Base-by-base conservation (phyloP, 2,888 invertebrate species). In the Lithodes maja region DNA sequence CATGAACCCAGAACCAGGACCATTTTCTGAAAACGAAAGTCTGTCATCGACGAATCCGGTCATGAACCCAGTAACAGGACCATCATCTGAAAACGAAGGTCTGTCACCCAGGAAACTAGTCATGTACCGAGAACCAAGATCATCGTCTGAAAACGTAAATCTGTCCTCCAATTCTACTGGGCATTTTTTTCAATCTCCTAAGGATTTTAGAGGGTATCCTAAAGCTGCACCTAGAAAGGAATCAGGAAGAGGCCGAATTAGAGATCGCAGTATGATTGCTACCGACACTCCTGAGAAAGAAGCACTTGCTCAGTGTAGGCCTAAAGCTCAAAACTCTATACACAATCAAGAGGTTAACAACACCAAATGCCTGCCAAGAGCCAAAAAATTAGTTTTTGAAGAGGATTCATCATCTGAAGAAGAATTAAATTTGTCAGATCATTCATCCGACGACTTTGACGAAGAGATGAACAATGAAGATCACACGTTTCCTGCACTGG, bases 271-370 rank as follows among this genome's bases (percentile, higher is more conserved):
- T 61, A 79, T 85, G 69, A 85, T 85, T 78, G 85, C 85, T 9
- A 85, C 77, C 12, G 78, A 85, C 68, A 79, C 78, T 52, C 78
- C 69, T n/a, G 85, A 85, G 61, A 85, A 85, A 85, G 85, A 85
- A 79, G 68, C 61, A 68, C 55, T 85, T 78, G 79, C 78, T 85
- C 79, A 78, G 69, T 17, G 78, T 85, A 79, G 55, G 80, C 80
- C 80, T 80, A 53, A 80, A 55, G 55, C 12, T 78, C 50, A 78
- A 78, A 78, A 7, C 54, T 15, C 2, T 55, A 53, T 55, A 80
- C 54, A 80, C 52, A 80, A 80, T 55, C 5, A 33, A 80, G 61
- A 55, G 17, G 17, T 17, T 61, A 85, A 55, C 1, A n/a, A 85
- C 52, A 78, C 33, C 61, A 85, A 61, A 61, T 49, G 17, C 68